Evolutionary conservation across 2,888 invertebrate species (phyloP).

Genomic region (Azorinus chamasolen): DNA sequence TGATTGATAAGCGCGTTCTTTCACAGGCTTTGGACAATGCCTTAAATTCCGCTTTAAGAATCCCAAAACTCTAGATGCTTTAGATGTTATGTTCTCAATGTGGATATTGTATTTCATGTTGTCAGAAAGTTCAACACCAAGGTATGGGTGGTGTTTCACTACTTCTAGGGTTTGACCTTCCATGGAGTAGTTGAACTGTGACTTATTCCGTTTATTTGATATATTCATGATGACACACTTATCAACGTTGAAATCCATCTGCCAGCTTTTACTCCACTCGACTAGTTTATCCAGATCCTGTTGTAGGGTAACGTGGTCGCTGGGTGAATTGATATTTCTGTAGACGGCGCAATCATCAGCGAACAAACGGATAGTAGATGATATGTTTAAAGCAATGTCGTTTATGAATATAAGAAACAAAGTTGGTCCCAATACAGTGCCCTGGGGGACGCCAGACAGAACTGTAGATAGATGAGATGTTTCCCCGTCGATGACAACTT

Average conservation of each 20-base stretch:
- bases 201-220: background rate
- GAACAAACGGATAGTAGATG: background rate
- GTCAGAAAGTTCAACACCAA: slow-evolving; percentile 1
- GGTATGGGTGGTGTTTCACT: slow-evolving; percentile 2
- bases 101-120: slow-evolving; percentile 11
- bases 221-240: slow-evolving; percentile 4
- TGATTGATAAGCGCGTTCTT: slow-evolving; percentile 1
- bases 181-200: no score
- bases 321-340: slow-evolving; percentile 2
- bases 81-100: background rate
- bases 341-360: slow-evolving; percentile 12
- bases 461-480: background rate
- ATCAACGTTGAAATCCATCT: no score
- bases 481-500: background rate
- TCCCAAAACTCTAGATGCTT: background rate
- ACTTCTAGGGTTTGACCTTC: background rate
- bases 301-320: background rate
- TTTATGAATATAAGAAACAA: slow-evolving; percentile 2
- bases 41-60: slow-evolving; percentile 8
- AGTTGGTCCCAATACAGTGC: background rate
- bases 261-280: no score
- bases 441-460: background rate
- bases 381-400: background rate
- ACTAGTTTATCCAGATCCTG: background rate
- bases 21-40: background rate